These are phyloP conservation scores for Drosophila kikkawai DNA, from an alignment of 1,140 invertebrate genomes.

Conservation along the genomic window DNA sequence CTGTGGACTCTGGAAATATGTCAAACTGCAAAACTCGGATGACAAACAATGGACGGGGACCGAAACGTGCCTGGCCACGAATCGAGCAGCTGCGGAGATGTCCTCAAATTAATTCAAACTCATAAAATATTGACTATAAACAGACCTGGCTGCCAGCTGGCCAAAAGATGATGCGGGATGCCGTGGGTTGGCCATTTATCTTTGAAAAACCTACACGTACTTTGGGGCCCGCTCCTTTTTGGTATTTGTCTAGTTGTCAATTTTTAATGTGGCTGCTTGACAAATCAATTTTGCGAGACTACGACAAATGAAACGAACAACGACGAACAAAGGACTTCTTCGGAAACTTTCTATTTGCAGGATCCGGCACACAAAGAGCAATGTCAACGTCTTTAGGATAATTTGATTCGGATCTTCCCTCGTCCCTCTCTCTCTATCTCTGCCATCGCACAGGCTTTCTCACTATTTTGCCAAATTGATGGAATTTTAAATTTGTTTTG, in stretches of 20 bases:
- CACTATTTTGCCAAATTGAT: constrained; percentile 73
- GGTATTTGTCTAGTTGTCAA: constrained; percentile 76
- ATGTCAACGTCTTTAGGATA: constrained; percentile 60
- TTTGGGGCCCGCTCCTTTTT: constrained; percentile 27
- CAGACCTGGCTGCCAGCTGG: constrained; percentile 33
- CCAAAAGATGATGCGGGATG: constrained; percentile 32
- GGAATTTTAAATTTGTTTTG: constrained; percentile 75
- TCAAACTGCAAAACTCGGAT: constrained; percentile 71
- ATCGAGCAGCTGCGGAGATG: constrained; percentile 67
- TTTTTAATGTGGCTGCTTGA: constrained; percentile 78
- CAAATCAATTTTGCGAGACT: constrained; percentile 70
- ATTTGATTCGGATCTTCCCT: constrained; percentile 55
- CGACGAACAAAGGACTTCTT: constrained; percentile 59
- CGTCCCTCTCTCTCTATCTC: background rate
- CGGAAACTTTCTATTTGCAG: constrained; percentile 52
- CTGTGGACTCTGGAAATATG: constrained; percentile 52
- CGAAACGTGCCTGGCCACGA: constrained; percentile 29
- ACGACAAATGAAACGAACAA: constrained; percentile 54
- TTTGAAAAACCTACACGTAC: constrained; percentile 65
- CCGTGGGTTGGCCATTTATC: constrained; percentile 15
- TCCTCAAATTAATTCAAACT: constrained; percentile 81
- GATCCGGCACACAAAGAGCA: constrained; percentile 35
- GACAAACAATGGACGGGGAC: constrained; percentile 60
- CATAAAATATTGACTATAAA: constrained; percentile 80
- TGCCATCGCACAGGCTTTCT: background rate